Base-by-base conservation (phyloP, 2,888 invertebrate species). In the Ennomos quercinarius region DNA sequence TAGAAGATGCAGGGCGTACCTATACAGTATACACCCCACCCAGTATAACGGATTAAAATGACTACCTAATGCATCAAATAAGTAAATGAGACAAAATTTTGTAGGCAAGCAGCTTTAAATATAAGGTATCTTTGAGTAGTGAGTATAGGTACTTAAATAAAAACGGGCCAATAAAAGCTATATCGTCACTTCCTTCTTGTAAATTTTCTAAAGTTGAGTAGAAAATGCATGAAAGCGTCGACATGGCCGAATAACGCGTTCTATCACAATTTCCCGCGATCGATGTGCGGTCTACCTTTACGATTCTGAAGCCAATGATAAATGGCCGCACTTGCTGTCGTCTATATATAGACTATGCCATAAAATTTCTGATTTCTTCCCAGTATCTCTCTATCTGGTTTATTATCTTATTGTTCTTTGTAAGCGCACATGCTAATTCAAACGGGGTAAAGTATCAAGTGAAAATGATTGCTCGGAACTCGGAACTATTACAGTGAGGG, bases 201-300 rank as follows among this genome's bases (percentile, higher is more conserved):
- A 27, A 27, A 27, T 27, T 27, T 27, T 27, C 27, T 27, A 27
- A 27, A 86, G 83, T 80, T 63, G 69, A 58, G 67, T 77, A 80
- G 80, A 82, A 79, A 81, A 80, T 77, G 71, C 74, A 79, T 76
- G 84, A 86, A 87, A 84, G 86, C 80, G 74, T 70, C 70, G 67
- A 77, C 80, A 74, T 76, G 72, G 48, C 61, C 61, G 73, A 74
- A 80, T 76, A 77, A 76, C 73, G 75, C 79, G 74, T 70, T 78
- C 71, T 70, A 78, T 77, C 78, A 79, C 80, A 82, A 84, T 87
- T 87, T 84, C 79, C 71, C 76, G 70, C 73, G 71, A 80, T 78
- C 71, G 71, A 81, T 77, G 71, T 88, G 87, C 82, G 88, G 89
- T 89, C 75, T 84, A 81, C 78, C 80, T 83, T 81, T 81, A 81